Evolutionary conservation across 2,888 invertebrate genomes (phyloP), one percentile per base, ranked within the genome.

Genomic region (Marasmarcha lunaedactyla): DNA sequence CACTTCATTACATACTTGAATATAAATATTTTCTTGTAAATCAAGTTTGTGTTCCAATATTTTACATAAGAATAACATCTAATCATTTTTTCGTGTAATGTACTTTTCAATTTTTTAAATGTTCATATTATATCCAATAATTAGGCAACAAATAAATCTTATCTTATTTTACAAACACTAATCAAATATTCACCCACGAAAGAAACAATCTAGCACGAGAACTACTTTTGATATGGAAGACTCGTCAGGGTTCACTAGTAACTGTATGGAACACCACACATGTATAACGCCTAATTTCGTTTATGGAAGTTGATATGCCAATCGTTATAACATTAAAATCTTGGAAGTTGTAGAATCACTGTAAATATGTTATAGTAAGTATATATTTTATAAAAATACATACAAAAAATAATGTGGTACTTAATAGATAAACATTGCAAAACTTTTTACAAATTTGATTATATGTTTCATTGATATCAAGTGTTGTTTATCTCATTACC

Each of bases 151-250:
- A 20, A 20, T 20, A 20, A 20, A 20, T 20, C 20, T 20, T 20
- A 20, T 20, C 20, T 20, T 20, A 20, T 20, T 20, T 5, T 20
- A 20, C 20, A 20, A 30, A 54, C 47, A 50, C 52, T 53, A 49
- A 53, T 63, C 62, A 63, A 60, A 65, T 62, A 61, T 63, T 59
- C 54, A 63, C 66, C 66, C 66, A 56, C 53, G 54, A 55, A 61
- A 63, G 63, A 55, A 61, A 63, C 65, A 62, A 61, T 63, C 66
- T 73, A 78, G 71, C 67, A 65, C 71, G 66, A 68, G 58, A 61
- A 61, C 74, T 78, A 76, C 78, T 72, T 73, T 76, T 73, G 83
- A 84, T 84, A 84, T 84, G 84, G 84, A 84, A 84, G 84, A 84
- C 76, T 68, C 64, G 63, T 70, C 59, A 66, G 69, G 58, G 63